Conservation (phyloP, 2,113 vertebrate species). For the Herpetotheres cachinnans region DNA sequence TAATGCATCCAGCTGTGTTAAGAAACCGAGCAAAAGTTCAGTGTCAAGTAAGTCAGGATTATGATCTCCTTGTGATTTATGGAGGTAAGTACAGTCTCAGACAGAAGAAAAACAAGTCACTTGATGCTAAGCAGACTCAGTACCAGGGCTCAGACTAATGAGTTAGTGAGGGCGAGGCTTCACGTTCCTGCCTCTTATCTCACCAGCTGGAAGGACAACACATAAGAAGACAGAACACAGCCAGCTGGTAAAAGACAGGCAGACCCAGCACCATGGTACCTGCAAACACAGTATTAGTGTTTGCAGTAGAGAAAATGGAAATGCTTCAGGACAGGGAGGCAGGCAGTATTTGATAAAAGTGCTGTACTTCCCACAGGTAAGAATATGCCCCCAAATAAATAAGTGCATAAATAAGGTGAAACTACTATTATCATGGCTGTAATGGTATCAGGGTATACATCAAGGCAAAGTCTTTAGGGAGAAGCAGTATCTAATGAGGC, state of each 20-base stretch:
- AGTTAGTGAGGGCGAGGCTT: constrained; percentile 15
- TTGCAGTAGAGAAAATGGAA: neutral
- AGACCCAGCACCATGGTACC: neutral
- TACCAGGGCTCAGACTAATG: constrained; percentile 47
- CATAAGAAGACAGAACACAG: neutral
- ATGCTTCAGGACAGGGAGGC: neutral
- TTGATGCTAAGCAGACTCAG: constrained; percentile 67
- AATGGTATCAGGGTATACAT: neutral
- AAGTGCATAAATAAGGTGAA: neutral
- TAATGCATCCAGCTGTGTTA: neutral
- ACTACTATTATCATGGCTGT: neutral
- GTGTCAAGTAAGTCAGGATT: constrained; percentile 16
- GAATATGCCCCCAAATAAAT: neutral
- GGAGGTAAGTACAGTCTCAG: constrained; percentile 41
- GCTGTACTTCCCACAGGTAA: neutral
- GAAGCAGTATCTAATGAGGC: neutral
- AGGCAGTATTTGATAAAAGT: rapidly evolving
- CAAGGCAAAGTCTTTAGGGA: neutral
- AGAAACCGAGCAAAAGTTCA: constrained; percentile 27
- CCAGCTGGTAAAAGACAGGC: neutral
- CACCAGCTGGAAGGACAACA: constrained; percentile 36
- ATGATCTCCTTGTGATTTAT: constrained; percentile 35
- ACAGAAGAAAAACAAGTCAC: constrained; percentile 61
- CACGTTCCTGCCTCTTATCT: constrained; percentile 54
- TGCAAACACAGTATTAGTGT: neutral